phyloP scores from a whole-genome alignment of 2,888 invertebrate genomes.

The Andricus curvator region DNA sequence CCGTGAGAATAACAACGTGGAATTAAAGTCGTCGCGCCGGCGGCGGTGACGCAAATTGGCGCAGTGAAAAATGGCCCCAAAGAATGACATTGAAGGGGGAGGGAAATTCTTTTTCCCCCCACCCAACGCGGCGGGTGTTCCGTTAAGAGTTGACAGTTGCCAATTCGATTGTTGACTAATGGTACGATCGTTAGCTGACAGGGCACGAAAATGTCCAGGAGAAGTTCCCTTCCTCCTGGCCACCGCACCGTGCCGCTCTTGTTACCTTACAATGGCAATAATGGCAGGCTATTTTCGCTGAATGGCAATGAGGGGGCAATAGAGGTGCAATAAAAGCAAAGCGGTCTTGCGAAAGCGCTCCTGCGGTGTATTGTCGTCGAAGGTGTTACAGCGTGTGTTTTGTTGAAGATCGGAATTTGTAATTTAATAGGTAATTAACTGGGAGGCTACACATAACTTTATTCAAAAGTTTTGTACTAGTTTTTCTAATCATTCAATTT shows the following conservation, averaged over 20 bases:
- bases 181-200: constrained; percentile 68
- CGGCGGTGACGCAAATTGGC: constrained; percentile 47
- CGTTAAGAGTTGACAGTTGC: constrained; percentile 40
- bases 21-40: constrained; percentile 53
- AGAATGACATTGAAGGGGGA: neutral
- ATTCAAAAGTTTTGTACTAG: neutral
- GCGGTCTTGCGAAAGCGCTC: constrained; percentile 65
- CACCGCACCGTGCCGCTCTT: constrained; percentile 54
- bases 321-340: constrained; percentile 51
- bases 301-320: constrained; percentile 60
- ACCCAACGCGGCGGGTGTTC: neutral
- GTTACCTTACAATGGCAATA: constrained; percentile 69
- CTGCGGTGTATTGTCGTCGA: constrained; percentile 67
- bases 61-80: constrained; percentile 23
- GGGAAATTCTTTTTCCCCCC: neutral
- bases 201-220: constrained; percentile 49
- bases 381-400: constrained; percentile 35
- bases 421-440: constrained; percentile 39
- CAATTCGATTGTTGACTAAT: constrained; percentile 59
- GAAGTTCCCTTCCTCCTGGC: constrained; percentile 51
- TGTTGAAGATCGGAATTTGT: constrained; percentile 39
- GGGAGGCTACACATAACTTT: neutral
- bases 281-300: constrained; percentile 65
- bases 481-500: too few species aligned
- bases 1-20: constrained; percentile 49